Base-by-base conservation (phyloP, 2,888 invertebrate species). In the Sinopyrophorus schimmeli region DNA sequence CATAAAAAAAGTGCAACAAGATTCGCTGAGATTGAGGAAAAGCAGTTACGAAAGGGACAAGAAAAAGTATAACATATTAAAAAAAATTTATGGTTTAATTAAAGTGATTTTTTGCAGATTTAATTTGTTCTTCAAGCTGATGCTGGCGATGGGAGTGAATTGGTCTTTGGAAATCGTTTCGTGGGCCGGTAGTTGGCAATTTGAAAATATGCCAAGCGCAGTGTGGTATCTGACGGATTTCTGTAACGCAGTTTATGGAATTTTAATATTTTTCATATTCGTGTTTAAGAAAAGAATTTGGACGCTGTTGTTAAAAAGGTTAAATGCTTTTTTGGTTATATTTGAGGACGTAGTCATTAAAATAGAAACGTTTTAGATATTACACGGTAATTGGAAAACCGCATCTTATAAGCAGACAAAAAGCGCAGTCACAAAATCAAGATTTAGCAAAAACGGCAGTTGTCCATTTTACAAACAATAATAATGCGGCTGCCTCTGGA, bases 131-230 rank as follows among this genome's bases (percentile, higher is more conserved):
- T 65, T 90, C 60, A 89, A 91, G 64, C 74, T 92, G 20, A 86
- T 91, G 67, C 77, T 91, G 59, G 88, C 91, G 18, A 90, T 91
- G 89, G 92, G 91, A 0, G 83, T 89, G 11, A 90, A 87, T 65
- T 92, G 91, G 92, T 78, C 82, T 0, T 81, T 85, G 74, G 91
- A 91, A 68, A 78, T 89, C 35, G 74, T 90, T 47, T 87, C 89
- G 23, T 89, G 86, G 78, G 53, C 79, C 3, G 79, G 83, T 10
- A 59, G 60, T 16, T 63, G 65, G 66, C 47, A 55, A 32, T 41
- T 60, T 38, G 5, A 56, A 6, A 11, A 23, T 75, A 76, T 0
- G 63, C 76, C 4, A 74, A 76, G 0, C 56, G 70, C 69, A 46
- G 61, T 82, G 24, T 86, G 83, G 82, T 78, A 78, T 55, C 63